Evolutionary conservation across 1,140 invertebrate genomes (phyloP).

Genomic region (Halictus rubicundus): DNA sequence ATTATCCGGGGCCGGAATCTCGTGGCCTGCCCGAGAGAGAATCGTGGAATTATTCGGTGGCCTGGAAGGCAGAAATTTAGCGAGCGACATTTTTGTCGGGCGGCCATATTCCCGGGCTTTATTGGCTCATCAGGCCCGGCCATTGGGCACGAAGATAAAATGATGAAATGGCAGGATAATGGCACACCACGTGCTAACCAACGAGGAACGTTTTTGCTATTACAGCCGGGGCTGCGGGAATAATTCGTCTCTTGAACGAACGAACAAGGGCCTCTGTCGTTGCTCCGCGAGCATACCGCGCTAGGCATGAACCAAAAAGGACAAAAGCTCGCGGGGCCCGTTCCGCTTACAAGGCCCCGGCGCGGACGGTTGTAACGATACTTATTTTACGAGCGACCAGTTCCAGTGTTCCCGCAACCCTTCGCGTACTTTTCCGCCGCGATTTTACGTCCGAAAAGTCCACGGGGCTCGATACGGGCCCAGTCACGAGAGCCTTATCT

Average conservation of each 20-base stretch:
- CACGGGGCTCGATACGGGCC: slow-evolving; percentile 11
- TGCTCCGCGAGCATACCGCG: too few relatives aligned
- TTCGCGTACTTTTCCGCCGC: background rate
- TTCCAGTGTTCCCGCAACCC: background rate
- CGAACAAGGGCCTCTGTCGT: too few relatives aligned
- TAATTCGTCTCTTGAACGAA: slow-evolving; percentile 21
- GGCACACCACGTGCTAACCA: slow-evolving; percentile 57
- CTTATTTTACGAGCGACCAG: slow-evolving; percentile 42
- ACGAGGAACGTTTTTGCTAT: slow-evolving; percentile 57
- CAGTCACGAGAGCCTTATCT: slow-evolving; percentile 45
- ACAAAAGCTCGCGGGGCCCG: slow-evolving; percentile 9
- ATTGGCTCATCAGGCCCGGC: slow-evolving; percentile 60
- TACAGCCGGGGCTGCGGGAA: slow-evolving; percentile 29
- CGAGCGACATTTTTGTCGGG: slow-evolving; percentile 57
- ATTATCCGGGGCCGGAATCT: slow-evolving; percentile 24
- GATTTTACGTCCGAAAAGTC: slow-evolving; percentile 40
- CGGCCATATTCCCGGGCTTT: slow-evolving; percentile 48
- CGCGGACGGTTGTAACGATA: slow-evolving; percentile 46
- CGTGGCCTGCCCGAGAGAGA: background rate
- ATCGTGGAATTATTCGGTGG: slow-evolving; percentile 56
- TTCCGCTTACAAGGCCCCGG: slow-evolving; percentile 41
- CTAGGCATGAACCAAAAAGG: slow-evolving; percentile 17
- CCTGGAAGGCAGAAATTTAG: slow-evolving; percentile 45
- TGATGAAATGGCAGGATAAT: slow-evolving; percentile 65
- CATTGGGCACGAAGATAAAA: slow-evolving; percentile 60